Conservation (phyloP, 1,140 invertebrate species). For the Nephotettix cincticeps region DNA sequence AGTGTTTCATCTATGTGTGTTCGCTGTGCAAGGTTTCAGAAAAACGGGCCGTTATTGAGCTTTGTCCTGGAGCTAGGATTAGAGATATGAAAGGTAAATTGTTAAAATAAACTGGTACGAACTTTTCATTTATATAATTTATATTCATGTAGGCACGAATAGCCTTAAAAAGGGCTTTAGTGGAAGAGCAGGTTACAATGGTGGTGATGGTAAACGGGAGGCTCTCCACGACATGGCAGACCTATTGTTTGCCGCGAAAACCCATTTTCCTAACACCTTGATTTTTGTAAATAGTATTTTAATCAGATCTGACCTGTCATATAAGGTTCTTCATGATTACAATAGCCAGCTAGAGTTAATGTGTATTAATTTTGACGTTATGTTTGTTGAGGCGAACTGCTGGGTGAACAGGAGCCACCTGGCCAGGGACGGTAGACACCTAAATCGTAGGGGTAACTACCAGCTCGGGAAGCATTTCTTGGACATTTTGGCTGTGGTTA, state of each 20-base stretch:
- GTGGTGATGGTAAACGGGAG: not conserved
- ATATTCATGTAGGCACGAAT: not conserved
- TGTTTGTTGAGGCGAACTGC: slow-evolving; percentile 2
- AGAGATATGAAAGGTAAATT: not conserved
- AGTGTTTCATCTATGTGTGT: too few relatives aligned
- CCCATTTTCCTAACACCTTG: not conserved
- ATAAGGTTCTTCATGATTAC: not conserved
- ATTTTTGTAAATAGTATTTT: slow-evolving; percentile 3
- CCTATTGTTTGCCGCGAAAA: not conserved
- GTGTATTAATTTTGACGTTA: not conserved
- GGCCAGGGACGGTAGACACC: not conserved
- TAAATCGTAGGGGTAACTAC: not conserved
- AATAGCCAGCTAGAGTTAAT: slow-evolving; percentile 4
- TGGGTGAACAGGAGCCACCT: not conserved
- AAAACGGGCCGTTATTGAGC: not conserved
- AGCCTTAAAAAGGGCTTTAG: not conserved
- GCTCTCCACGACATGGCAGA: not conserved
- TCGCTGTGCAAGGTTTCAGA: too few relatives aligned
- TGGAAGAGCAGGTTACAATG: not conserved
- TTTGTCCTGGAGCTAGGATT: not conserved
- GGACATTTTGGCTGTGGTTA: too few relatives aligned
- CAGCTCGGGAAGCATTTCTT: not conserved
- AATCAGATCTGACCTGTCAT: not conserved
- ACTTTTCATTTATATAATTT: not conserved
- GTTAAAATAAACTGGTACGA: not conserved